Conservation (phyloP, 2,888 invertebrate genomes). For the Epinotia ramella region DNA sequence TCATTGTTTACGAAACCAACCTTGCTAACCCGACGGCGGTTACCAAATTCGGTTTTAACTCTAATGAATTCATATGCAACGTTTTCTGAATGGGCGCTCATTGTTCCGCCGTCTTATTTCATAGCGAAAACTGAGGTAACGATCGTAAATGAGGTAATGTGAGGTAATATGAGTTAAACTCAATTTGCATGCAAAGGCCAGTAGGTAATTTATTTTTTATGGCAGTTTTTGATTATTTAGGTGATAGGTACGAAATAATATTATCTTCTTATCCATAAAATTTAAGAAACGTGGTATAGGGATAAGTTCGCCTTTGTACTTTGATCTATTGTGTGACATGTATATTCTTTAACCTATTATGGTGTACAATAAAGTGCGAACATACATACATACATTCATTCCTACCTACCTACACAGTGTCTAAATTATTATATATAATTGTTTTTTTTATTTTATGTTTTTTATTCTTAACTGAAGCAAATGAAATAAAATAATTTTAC, state of each 20-base stretch:
- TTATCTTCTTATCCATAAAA: background rate
- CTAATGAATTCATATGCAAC: constrained; percentile 31
- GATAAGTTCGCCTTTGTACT: too few species aligned
- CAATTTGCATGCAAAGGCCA: constrained; percentile 26
- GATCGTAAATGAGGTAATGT: constrained; percentile 20
- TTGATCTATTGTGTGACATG: too few species aligned
- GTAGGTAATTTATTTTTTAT: constrained; percentile 10
- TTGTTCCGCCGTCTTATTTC: constrained; percentile 26
- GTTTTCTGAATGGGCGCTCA: background rate
- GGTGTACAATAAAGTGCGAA: too few species aligned
- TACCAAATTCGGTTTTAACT: constrained; percentile 29
- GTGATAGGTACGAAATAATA: background rate
- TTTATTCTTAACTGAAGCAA: too few species aligned
- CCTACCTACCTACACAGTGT: too few species aligned
- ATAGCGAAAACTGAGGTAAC: constrained; percentile 24
- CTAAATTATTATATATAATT: too few species aligned
- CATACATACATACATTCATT: too few species aligned
- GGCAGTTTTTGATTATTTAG: background rate
- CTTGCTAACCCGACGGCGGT: background rate
- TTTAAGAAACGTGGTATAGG: too few species aligned
- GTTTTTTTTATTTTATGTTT: too few species aligned
- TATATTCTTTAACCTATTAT: too few species aligned
- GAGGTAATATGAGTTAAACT: constrained; percentile 10
- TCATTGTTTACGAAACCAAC: constrained; percentile 9
- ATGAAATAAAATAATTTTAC: too few species aligned